Base-by-base conservation (phyloP, 2,113 vertebrate species). In the Heloderma charlesbogerti region DNA sequence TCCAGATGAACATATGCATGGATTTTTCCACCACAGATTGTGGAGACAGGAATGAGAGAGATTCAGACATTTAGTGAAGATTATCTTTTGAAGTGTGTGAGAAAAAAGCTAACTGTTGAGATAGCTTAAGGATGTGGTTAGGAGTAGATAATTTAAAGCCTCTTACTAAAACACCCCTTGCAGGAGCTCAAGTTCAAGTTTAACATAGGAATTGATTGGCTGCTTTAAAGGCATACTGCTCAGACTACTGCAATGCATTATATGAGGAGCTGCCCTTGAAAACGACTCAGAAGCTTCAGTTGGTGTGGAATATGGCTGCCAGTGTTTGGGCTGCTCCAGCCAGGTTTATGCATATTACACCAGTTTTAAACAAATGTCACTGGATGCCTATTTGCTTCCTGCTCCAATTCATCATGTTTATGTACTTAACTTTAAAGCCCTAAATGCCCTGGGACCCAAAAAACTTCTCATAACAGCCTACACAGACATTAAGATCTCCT, bases 11-110 rank as follows among this genome's bases (percentile, higher is more conserved):
- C 43, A 45, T 54, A 57, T 40, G 15, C 66, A 37, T 57, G n/a
- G 88, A 57, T n/a, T 81, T 89, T 89, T 82, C 66, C 66, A 82
- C 48, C 25, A 31, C 66, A 82, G 27, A 67, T 72, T 54, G 15
- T 54, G 31, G 15, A 82, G 48, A 89, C 82, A 82, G n/a, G 48
- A 82, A 82, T 89, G 66, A 22, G 27, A 45, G 37, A 78, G 63
- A 43, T 66, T 40, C 69, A 37, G 48, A 15, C 15, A 25, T 20
- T 37, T 54, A 27, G n/a, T 43, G 4, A 40, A 67, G 74, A 88
- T 22, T 51, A 25, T 51, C 75, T 69, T 80, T 82, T 89, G 22
- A 89, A 82, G 78, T 82, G 60, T 71, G 7, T 40, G 45, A 4
- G 66, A 89, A 63, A 29, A 88, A 37, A 67, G 34, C 71, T 82